Evolutionary conservation across 92 coral and sea anemone species (phyloP).

Genomic region (Paragorgia papillata): DNA sequence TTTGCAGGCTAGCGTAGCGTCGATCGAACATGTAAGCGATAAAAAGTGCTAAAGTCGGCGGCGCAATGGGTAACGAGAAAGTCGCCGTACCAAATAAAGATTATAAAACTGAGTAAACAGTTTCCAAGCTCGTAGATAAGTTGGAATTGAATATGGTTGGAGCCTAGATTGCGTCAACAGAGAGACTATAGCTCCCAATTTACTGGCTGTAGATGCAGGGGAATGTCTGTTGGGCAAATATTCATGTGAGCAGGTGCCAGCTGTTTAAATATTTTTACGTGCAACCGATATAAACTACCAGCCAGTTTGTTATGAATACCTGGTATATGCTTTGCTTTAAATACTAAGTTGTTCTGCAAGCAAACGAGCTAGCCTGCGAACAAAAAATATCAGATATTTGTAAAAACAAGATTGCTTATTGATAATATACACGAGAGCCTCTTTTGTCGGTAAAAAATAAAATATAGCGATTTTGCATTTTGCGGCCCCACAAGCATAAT

Average conservation of each 20-base stretch:
- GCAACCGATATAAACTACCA: slow-evolving; percentile 51
- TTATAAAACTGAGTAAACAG: slow-evolving; percentile 35
- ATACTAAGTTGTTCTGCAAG: slow-evolving; percentile 55
- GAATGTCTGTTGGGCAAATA: slow-evolving; percentile 53
- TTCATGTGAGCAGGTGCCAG: slow-evolving; percentile 63
- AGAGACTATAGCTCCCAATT: slow-evolving; percentile 52
- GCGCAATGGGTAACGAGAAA: slow-evolving; percentile 50
- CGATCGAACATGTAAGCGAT: slow-evolving; percentile 57
- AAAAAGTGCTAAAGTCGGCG: slow-evolving; percentile 53
- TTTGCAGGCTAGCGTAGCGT: too few relatives aligned
- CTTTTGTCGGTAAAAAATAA: slow-evolving; percentile 64
- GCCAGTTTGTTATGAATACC: slow-evolving; percentile 37
- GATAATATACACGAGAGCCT: slow-evolving; percentile 61
- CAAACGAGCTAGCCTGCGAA: slow-evolving; percentile 47
- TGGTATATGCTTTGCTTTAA: slow-evolving; percentile 60
- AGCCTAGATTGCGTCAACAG: slow-evolving; percentile 53
- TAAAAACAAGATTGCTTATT: slow-evolving; percentile 63
- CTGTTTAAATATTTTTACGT: slow-evolving; percentile 54
- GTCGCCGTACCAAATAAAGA: slow-evolving; percentile 5
- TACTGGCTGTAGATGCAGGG: slow-evolving; percentile 50
- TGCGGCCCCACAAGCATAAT: too few relatives aligned
- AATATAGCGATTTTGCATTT: slow-evolving; percentile 45
- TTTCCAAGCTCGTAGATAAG: slow-evolving; percentile 66
- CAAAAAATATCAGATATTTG: slow-evolving; percentile 57
- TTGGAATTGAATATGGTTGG: slow-evolving; percentile 64